Conservation (phyloP, 2,797 vertebrate species). For the Poecilia wingei region DNA sequence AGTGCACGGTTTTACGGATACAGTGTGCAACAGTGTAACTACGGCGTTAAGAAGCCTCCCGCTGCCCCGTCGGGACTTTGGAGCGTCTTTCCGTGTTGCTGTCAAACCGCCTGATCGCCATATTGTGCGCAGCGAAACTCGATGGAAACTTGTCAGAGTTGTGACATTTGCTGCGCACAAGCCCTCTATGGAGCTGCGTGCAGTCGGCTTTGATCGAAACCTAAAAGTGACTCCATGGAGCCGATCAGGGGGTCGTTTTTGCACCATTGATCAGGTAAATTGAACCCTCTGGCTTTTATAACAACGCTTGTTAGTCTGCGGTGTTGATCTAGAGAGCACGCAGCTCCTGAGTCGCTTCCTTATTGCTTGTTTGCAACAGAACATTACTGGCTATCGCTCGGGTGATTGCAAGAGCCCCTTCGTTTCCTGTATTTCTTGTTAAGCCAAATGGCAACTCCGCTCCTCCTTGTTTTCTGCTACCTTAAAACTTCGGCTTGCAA, state of each 20-base stretch:
- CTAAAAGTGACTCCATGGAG: conserved; percentile 68
- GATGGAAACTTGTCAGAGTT: conserved; percentile 75
- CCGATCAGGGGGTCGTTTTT: conserved; percentile 55
- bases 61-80: conserved; percentile 22
- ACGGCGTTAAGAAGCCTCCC: conserved; percentile 15
- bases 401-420: conserved; percentile 70
- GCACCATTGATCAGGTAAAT: conserved; percentile 63
- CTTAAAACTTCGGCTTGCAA: conserved; percentile 15
- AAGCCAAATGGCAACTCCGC: conserved; percentile 74
- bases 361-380: conserved; percentile 51
- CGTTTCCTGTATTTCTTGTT: conserved; percentile 86
- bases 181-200: conserved; percentile 70
- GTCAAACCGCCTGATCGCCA: conserved; percentile 60
- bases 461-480: conserved; percentile 47
- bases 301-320: conserved; percentile 23
- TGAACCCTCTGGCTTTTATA: conserved; percentile 7
- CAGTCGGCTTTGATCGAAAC: conserved; percentile 78
- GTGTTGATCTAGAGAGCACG: conserved; percentile 14
- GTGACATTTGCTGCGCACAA: conserved; percentile 77
- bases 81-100: conserved; percentile 32
- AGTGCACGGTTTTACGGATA: conserved; percentile 53
- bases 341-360: conserved; percentile 50
- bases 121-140: conserved; percentile 69
- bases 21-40: conserved; percentile 43
- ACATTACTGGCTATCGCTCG: conserved; percentile 61